Base-by-base conservation (phyloP, 2,888 invertebrate genomes). In the Isoperla grammatica region DNA sequence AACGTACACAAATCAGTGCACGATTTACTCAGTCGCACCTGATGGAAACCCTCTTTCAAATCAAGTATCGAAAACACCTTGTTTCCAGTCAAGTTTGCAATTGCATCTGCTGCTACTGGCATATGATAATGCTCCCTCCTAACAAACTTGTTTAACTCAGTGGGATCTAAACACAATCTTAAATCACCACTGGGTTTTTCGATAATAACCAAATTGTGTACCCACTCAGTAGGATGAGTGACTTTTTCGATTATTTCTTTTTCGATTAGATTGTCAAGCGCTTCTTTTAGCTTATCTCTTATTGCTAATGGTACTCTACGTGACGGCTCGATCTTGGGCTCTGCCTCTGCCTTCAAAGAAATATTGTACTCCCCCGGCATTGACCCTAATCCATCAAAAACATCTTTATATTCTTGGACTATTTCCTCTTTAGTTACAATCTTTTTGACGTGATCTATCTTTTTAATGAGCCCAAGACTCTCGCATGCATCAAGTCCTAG, bases 151-250 rank as follows among this genome's bases (percentile, higher is more conserved):
- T 61, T 61, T 9, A 57, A 39, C 17, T 54, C 45, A 12, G 43
- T 20, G 15, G 62, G 61, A 23, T 64, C 64, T 23, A 62, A 40
- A 43, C 62, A 64, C 19, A 64, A 40, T 42, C 64, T 29, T 2
- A 64, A 13, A 22, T 46, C 48, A 42, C 55, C 55, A 53, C 59
- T 50, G 11, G 23, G n/a, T 40, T 63, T 63, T 40, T 57, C 39
- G 13, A 64, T 60, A 11, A 62, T 60, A 20, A 62, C 57, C 11
- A 64, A 15, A 40, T 56, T 56, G 39, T 58, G 57, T 9, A 64
- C 61, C 64, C 64, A 64, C 4, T 57, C 62, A 37, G 64, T 62
- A 37, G 59, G 60, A 11, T 57, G n/a, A 35, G 20, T 17, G 5
- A 63, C 61, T 45, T 53, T 61, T 39, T 22, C 53, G 49, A 63